Evolutionary conservation across 2,888 invertebrate genomes (phyloP), one percentile per base, ranked within the genome.

Genomic region (Eueremaeus valkanovi): DNA sequence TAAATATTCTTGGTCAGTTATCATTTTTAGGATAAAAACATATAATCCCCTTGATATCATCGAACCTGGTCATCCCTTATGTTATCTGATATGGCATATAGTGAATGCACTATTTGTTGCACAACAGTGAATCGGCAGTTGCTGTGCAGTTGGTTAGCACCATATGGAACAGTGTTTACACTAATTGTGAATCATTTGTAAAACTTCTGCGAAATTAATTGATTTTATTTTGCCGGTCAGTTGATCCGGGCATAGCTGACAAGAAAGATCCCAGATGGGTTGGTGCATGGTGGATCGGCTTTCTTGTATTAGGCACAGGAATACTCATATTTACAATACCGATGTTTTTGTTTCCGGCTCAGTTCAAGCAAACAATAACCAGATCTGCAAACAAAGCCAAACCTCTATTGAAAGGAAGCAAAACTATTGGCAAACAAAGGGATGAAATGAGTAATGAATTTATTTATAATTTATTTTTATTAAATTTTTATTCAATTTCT

Each of bases 241-340:
- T 31, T 45, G 76, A 78, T 70, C 78, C 79, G 6, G 78, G 78
- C 0, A 77, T 81, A 33, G 73, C 74, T 42, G 55, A 74, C 6
- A 36, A 40, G 0, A 76, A 73, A 6, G 80, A 80, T 70, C 80
- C 80, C 3, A 78, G 80, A 33, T 81, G 80, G 80, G 76, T 81
- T 1, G 81, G 81, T 16, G 80, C 80, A 2, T 81, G 81, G 81
- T 81, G 81, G 81, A 66, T 80, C 72, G 80, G 80, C 27, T 81
- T 80, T 63, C 29, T 80, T 24, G 74, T 80, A 13, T 61, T 80
- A 11, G 80, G 80, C 1, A n/a, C 72, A 16, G 51, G 75, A 2
- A 49, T 80, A 2, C 66, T 79, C 0, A 13, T 80, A 16, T 76
- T 78, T 29, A 74, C 79, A 6, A n/a, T 78, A 11, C 77, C 80